Evolutionary conservation across 2,113 vertebrate species (phyloP).

Genomic region (Opisthocomus hoazin): DNA sequence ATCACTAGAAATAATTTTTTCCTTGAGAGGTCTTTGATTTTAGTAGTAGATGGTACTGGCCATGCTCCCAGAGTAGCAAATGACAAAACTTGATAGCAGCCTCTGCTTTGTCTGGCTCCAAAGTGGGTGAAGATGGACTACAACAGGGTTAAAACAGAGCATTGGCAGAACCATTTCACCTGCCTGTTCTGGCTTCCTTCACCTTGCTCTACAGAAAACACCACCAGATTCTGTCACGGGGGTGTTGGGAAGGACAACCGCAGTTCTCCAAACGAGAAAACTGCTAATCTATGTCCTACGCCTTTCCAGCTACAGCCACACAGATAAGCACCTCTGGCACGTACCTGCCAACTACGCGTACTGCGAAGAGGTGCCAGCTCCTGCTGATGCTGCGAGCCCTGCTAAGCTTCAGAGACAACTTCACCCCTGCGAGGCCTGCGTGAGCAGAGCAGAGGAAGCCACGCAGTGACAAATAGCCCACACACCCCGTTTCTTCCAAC

Average conservation of each 20-base stretch:
- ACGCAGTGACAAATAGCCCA: neutral
- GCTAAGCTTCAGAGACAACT: neutral
- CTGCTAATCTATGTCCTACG: neutral
- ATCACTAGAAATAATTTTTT: neutral
- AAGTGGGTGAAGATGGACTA: neutral
- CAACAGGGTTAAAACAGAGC: neutral
- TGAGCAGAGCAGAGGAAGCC: neutral
- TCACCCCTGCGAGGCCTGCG: neutral
- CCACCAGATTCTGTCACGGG: neutral
- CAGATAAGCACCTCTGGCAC: neutral
- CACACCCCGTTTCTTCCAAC: neutral
- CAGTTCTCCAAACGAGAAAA: neutral
- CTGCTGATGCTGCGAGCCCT: neutral
- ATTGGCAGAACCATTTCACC: neutral
- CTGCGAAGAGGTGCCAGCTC: neutral
- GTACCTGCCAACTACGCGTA: accelerated
- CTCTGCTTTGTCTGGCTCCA: neutral
- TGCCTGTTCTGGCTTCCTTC: neutral
- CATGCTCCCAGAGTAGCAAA: neutral
- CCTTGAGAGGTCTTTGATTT: neutral
- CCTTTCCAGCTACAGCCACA: neutral
- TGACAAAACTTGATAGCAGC: neutral
- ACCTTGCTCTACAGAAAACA: neutral
- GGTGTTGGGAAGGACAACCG: neutral
- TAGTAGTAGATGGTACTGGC: neutral